Conservation (phyloP, 2,113 vertebrate genomes). For the Laticauda colubrina region DNA sequence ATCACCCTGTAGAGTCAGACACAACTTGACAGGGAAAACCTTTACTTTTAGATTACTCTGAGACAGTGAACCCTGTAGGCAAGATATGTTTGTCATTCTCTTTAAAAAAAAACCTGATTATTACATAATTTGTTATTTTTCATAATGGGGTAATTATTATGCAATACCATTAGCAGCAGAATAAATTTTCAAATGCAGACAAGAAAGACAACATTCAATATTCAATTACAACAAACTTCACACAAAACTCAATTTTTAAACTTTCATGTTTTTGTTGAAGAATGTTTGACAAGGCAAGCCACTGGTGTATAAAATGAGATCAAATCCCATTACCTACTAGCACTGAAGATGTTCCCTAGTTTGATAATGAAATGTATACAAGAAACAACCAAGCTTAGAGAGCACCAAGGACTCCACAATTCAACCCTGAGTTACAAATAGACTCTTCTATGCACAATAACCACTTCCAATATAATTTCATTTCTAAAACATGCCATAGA, state of each 20-base stretch:
- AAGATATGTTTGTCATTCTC: not conserved
- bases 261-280: not conserved
- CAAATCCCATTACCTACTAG: not conserved
- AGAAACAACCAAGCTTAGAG: not conserved
- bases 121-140: not conserved
- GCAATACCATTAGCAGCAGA: conserved; percentile 1
- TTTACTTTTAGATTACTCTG: not conserved
- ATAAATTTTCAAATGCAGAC: not conserved
- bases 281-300: not conserved
- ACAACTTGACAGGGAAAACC: not conserved
- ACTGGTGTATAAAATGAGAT: not conserved
- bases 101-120: not conserved
- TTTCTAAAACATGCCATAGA: not conserved
- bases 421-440: not conserved
- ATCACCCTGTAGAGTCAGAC: not conserved
- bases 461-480: not conserved
- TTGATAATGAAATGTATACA: not conserved
- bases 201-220: not conserved
- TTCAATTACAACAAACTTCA: not conserved
- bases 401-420: not conserved
- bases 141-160: not conserved
- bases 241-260: not conserved
- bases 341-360: not conserved
- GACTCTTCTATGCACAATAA: not conserved
- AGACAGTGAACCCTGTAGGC: not conserved